Evolutionary conservation across 2,888 invertebrate genomes (phyloP), one percentile per base, ranked within the genome.

Genomic region (Cephonodes hylas): DNA sequence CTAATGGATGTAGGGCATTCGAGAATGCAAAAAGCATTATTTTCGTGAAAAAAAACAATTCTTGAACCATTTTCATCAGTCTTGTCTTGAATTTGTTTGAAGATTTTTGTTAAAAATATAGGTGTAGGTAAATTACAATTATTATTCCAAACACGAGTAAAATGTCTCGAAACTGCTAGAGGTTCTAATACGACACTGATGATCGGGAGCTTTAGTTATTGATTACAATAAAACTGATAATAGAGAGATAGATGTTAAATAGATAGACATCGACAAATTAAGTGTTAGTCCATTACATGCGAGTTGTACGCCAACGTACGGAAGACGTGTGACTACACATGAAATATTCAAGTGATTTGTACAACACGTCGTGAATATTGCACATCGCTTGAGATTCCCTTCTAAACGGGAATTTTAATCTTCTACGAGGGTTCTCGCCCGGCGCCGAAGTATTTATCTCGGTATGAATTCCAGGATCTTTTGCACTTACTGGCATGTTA

Each of bases 261-360:
- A 48, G 27, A 2, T 8, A 25, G 48, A 15, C 13, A 23, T 7
- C 25, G 15, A 48, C 48, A 7, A 25, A 48, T 44, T 20, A 44
- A 22, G 20, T 27, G 15, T 48, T 25, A 15, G 1, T 73, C 60
- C 71, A 77, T 76, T 68, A 66, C 70, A 75, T 74, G 66, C 69
- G 64, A 70, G 70, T 71, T 68, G 73, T 72, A 72, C 67, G 71
- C 66, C 67, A 73, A 62, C 68, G 71, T 74, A 74, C 76, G 78
- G 78, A 79, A 76, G 76, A 69, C 70, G 73, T 74, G 81, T 73
- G 76, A 75, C 74, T 68, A 56, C 72, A 68, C 70, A 80, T 80
- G 74, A 75, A 80, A 78, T 76, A 78, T 79, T 79, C 80, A 79
- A 66, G 60, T 67, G 72, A 69, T 75, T 53, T 53, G 69, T 65